A percentile compares a stretch with the other conserved stretches of the same genome.
These are phyloP conservation scores for Brachionus rubens DNA, from an alignment of 1,140 invertebrate species.

Conservation along the genomic window DNA sequence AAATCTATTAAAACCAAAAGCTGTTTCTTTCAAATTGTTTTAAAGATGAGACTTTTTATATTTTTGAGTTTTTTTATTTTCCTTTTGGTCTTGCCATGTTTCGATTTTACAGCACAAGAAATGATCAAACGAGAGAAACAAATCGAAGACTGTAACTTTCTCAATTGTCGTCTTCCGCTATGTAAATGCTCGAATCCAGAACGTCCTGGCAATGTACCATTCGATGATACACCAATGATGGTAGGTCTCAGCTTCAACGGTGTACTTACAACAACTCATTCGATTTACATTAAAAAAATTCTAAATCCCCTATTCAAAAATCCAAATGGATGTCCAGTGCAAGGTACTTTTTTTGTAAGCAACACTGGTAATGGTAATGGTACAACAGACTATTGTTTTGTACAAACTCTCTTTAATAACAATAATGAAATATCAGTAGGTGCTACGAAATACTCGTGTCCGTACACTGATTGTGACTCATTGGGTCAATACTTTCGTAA, in stretches of 20 bases:
- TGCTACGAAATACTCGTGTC: constrained; percentile 2
- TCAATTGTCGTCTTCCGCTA: constrained; percentile 35
- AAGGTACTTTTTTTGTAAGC: constrained; percentile 21
- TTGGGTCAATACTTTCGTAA: neutral
- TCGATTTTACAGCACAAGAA: constrained; percentile 10
- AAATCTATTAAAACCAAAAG: too few species aligned
- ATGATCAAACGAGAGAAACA: neutral
- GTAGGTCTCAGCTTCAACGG: constrained; percentile 4
- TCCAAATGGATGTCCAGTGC: constrained; percentile 44
- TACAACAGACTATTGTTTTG: constrained; percentile 37
- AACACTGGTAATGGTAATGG: constrained; percentile 14
- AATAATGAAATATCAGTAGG: constrained; percentile 25
- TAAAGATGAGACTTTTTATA: too few species aligned
- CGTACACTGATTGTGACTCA: constrained; percentile 40
- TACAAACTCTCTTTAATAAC: constrained; percentile 35
- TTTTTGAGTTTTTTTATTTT: too few species aligned
- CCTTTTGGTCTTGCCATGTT: neutral
- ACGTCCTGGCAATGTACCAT: neutral
- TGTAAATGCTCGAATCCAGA: constrained; percentile 40
- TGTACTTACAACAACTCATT: neutral
- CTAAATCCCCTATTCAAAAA: constrained; percentile 38
- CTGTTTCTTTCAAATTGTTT: too few species aligned
- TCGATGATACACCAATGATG: constrained; percentile 41
- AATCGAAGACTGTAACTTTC: constrained; percentile 40
- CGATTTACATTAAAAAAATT: constrained; percentile 18